phyloP scores from a whole-genome alignment of 35 echinoderm and acorn worm species.

The Lytechinus pictus region DNA sequence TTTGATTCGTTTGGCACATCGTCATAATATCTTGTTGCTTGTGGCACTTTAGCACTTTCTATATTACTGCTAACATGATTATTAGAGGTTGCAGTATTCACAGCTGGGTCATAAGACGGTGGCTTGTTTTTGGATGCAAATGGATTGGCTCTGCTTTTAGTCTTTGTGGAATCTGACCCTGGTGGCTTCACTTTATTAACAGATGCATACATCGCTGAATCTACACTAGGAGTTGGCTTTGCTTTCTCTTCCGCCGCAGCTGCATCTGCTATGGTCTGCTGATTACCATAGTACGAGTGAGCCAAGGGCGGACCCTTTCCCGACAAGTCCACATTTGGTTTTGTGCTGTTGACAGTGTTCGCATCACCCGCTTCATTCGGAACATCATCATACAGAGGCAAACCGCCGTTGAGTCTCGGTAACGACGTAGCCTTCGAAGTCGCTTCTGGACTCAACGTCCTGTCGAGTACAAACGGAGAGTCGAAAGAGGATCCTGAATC shows the following conservation, averaged over 20 bases:
- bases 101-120: background rate
- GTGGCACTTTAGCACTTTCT: background rate
- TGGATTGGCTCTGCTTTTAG: slow-evolving; percentile 8
- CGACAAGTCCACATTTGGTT: background rate
- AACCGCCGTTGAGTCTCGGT: background rate
- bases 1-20: slow-evolving; percentile 33
- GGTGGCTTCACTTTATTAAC: slow-evolving; percentile 4
- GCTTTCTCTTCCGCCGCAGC: background rate
- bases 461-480: background rate
- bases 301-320: background rate
- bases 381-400: slow-evolving; percentile 35
- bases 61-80: background rate
- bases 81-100: background rate
- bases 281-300: background rate
- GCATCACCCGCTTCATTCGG: background rate
- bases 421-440: background rate
- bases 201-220: slow-evolving; percentile 3
- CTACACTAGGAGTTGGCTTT: background rate
- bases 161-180: background rate
- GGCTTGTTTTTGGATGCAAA: background rate
- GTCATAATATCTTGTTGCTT: slow-evolving; percentile 10
- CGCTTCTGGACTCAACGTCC: background rate
- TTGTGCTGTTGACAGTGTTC: background rate
- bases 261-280: background rate
- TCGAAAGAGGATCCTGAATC: background rate